A percentile compares a stretch with the other conserved stretches of the same genome.
phyloP scores from a whole-genome alignment of 2,888 invertebrate genomes.

The Subacronicta megacephala region DNA sequence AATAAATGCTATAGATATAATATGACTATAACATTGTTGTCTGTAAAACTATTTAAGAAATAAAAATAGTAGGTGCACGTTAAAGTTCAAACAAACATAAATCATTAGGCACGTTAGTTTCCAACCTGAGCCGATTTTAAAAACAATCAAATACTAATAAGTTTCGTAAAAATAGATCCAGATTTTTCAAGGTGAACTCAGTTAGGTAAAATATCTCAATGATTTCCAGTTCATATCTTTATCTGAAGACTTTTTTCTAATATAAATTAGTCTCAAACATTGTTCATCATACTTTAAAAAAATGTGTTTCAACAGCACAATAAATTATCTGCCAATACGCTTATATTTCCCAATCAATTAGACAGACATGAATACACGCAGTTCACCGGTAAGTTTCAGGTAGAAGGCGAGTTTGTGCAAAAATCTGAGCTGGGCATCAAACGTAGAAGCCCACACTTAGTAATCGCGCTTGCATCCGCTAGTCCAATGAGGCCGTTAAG shows the following conservation, averaged over 20 bases:
- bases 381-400: too few relatives aligned
- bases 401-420: too few relatives aligned
- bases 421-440: too few relatives aligned
- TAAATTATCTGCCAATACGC: too few relatives aligned
- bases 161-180: slow-evolving; percentile 30
- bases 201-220: slow-evolving; percentile 20
- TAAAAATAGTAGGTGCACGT: slow-evolving; percentile 20
- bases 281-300: too few relatives aligned
- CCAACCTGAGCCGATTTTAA: slow-evolving; percentile 15
- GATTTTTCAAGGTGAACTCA: slow-evolving; percentile 27
- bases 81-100: slow-evolving; percentile 34
- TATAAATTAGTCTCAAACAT: too few relatives aligned
- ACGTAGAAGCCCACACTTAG: too few relatives aligned
- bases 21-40: slow-evolving; percentile 15
- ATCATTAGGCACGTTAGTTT: slow-evolving; percentile 26
- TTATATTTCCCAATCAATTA: too few relatives aligned
- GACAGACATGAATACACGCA: too few relatives aligned
- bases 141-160: slow-evolving; percentile 32
- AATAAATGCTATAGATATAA: slow-evolving; percentile 3
- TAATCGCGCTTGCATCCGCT: too few relatives aligned
- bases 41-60: slow-evolving; percentile 20
- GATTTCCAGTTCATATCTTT: slow-evolving; percentile 10
- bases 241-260: neutral
- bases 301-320: too few relatives aligned
- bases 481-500: too few relatives aligned